Evolutionary conservation across 1,140 invertebrate species (phyloP).

Genomic region (Notospermus geniculatus): DNA sequence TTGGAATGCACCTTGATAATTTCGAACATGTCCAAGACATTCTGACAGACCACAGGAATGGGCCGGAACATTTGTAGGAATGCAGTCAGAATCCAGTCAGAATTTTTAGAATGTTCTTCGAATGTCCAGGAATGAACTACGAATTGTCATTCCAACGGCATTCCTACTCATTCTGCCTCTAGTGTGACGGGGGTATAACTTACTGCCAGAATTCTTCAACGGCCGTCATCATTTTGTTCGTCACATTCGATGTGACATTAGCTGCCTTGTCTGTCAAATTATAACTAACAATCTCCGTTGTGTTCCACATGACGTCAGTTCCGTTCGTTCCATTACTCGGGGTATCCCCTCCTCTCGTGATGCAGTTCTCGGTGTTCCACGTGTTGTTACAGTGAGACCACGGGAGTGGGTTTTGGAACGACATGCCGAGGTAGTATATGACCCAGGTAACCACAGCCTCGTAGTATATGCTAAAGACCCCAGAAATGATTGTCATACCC

Average conservation of each 20-base stretch:
- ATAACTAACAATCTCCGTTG: too few species aligned
- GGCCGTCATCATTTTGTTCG: conserved; percentile 21
- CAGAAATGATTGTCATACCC: conserved; percentile 26
- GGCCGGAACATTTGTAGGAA: too few species aligned
- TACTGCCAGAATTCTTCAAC: conserved; percentile 50
- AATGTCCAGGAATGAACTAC: too few species aligned
- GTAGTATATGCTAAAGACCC: conserved; percentile 50
- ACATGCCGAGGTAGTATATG: conserved; percentile 56
- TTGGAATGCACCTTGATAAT: too few species aligned
- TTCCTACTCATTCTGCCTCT: too few species aligned
- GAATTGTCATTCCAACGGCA: too few species aligned
- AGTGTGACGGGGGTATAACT: conserved; percentile 23
- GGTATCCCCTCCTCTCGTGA: neutral
- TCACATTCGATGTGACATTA: neutral
- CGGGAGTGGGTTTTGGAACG: conserved; percentile 50
- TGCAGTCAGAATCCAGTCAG: too few species aligned
- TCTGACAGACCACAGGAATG: too few species aligned
- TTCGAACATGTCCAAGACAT: too few species aligned
- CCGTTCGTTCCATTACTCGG: neutral
- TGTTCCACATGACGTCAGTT: too few species aligned
- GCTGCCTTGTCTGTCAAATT: too few species aligned
- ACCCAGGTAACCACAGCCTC: conserved; percentile 60
- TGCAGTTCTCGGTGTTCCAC: conserved; percentile 55
- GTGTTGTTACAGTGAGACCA: conserved; percentile 56
- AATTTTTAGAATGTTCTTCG: too few species aligned